Evolutionary conservation across 2,888 invertebrate genomes (phyloP), one percentile per base, ranked within the genome.

Genomic region (Cacoxenus indagator): DNA sequence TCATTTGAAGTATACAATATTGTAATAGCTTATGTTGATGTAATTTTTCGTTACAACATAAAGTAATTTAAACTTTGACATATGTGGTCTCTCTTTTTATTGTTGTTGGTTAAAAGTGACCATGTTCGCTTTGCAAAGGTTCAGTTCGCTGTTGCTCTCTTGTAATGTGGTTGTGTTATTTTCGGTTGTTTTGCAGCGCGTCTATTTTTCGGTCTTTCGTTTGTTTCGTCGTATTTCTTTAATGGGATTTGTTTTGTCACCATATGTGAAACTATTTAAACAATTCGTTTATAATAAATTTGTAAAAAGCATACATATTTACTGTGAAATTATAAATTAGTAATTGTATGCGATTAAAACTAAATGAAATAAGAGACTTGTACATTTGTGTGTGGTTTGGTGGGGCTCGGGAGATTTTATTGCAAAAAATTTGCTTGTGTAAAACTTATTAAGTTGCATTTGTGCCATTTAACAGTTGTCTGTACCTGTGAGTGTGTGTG

Each of bases 181-280:
- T 5, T 9, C 9, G 1, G 9, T 55, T n/a, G 29, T 55, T 27
- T 27, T 55, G 8, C n/a, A 27, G 3, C 37, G 8, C 5, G 9
- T 37, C 14, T 2, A 37, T 31, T 31, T 31, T 62, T 70, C 29
- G 64, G 37, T 70, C 68, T 70, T 64, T 59, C 59, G 14, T 64
- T 65, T 59, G 61, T 65, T 76, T 68, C 70, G 66, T 65, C n/a
- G n/a, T n/a, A 69, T 68, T 62, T 72, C 48, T 26, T 69, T 68
- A 51, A 68, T 37, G 5, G 22, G 37, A 43, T 22, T 17, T n/a
- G 17, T 37, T 31, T 31, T 19, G 6, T 61, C 71, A 69, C 74
- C 81, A 79, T 76, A 79, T 79, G 80, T 77, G 76, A 75, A 77
- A 65, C 73, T 68, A 72, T 74, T 74, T 67, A 68, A 27, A 57